Evolutionary conservation across 2,888 invertebrate species (phyloP), one percentile per base, ranked within the genome.

Genomic region (Phaonia tiefii): DNA sequence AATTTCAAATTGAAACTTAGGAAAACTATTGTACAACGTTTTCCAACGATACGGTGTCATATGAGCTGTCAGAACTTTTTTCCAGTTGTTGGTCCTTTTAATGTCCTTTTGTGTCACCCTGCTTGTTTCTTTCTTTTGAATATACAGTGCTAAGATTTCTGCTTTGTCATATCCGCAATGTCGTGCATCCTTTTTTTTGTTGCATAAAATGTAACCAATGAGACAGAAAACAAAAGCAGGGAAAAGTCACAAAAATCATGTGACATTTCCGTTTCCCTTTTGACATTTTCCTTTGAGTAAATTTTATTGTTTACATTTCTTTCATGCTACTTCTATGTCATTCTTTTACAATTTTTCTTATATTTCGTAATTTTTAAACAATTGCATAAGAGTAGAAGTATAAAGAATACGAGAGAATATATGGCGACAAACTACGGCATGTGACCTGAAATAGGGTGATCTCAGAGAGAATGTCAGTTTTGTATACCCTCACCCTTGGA

Each of bases 181-280:
- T 60, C 60, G 39, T 58, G 25, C 26, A 1, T 2, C 13, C 26
- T 56, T n/a, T 4, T 26, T 0, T 26, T 10, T 56, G 13, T n/a
- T 5, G 1, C n/a, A 26, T 56, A 4, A 1, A 37, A 37, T 22
- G n/a, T n/a, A n/a, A n/a, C n/a, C n/a, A n/a, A n/a, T 1, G 20
- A 1, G 22, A 51, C 51, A 20, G 8, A 15, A 46, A 51, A 17
- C 39, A 7, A 37, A 60, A 13, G 1, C 54, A 70, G 17, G 60
- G 39, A 60, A 39, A n/a, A 49, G 60, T 39, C 54, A 71, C 60
- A 39, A 46, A 83, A 85, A 85, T 86, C 85, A 87, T 87, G 86
- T 86, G 85, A 86, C 88, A 87, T 85, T 86, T 88, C 88, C 88
- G 87, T 84, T 88, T 87, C 86, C 87, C 85, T 80, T 78, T 77